These are phyloP conservation scores for Montipora capricornis DNA, from an alignment of 64 coral and sea anemone genomes.

Conservation along the genomic window DNA sequence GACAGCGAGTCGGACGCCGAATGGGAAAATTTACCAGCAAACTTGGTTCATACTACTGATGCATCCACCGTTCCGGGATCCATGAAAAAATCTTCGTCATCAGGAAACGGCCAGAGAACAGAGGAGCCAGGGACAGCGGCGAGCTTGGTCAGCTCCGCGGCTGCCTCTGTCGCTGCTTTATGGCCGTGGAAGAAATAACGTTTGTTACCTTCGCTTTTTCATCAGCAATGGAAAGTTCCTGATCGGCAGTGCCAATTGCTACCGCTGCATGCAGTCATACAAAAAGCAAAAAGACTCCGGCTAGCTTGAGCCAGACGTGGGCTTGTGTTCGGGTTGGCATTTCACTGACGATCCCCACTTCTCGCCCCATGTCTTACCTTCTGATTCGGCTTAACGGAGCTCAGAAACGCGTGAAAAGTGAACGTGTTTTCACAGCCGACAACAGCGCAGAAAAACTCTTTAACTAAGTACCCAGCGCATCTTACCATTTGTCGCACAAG, in stretches of 20 bases:
- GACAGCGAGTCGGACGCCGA: conserved; percentile 92
- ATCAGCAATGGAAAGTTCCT: too few relatives aligned
- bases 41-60: conserved; percentile 48
- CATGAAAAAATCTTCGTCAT: conserved; percentile 28
- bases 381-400: background rate
- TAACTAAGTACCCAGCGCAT: background rate
- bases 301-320: too few relatives aligned
- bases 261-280: too few relatives aligned
- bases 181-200: conserved; percentile 92
- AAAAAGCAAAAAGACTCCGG: too few relatives aligned
- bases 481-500: background rate
- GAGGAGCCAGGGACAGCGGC: conserved; percentile 66
- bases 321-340: too few relatives aligned
- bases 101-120: conserved; percentile 21
- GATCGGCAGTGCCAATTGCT: too few relatives aligned
- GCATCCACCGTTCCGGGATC: conserved; percentile 6
- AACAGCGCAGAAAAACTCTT: background rate
- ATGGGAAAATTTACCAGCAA: conserved; percentile 94
- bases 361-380: too few relatives aligned
- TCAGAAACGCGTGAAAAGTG: background rate
- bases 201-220: too few relatives aligned
- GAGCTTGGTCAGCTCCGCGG: conserved; percentile 87
- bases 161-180: conserved; percentile 90
- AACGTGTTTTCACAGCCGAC: background rate
- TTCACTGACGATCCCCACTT: too few relatives aligned